A percentile compares a stretch with the other conserved stretches of the same genome.
phyloP scores from a whole-genome alignment of 2,888 invertebrate genomes.

The Microdon myrmicae region DNA sequence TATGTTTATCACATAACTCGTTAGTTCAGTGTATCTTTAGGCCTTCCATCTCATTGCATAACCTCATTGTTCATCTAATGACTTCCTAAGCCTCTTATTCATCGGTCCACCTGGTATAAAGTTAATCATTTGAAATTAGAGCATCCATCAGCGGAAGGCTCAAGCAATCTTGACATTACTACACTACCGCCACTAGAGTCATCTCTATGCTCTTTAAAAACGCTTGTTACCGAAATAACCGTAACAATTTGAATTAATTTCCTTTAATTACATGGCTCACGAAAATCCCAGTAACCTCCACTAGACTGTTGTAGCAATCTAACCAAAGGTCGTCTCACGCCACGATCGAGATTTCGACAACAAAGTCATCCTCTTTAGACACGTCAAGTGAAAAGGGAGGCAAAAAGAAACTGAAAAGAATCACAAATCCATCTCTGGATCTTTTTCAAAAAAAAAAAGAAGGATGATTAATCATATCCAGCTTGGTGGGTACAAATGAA shows the following conservation, averaged over 20 bases:
- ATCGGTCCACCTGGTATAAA: constrained; percentile 6
- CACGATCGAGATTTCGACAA: constrained; percentile 21
- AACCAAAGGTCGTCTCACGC: constrained; percentile 31
- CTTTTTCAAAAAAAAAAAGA: constrained; percentile 28
- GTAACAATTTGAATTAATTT: constrained; percentile 43
- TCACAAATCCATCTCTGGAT: constrained; percentile 27
- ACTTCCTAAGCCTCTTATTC: too few relatives aligned
- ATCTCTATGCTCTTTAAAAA: constrained; percentile 19
- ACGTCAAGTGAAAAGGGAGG: too few relatives aligned
- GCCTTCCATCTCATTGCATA: too few relatives aligned
- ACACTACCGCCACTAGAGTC: background rate
- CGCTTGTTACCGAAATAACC: constrained; percentile 20
- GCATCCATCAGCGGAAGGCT: background rate
- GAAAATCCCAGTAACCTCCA: constrained; percentile 40
- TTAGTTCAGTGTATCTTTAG: too few relatives aligned
- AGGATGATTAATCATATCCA: constrained; percentile 44
- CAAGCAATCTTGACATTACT: background rate
- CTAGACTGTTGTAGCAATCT: constrained; percentile 15
- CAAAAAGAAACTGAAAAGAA: constrained; percentile 3
- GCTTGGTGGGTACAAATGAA: constrained; percentile 32
- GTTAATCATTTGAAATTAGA: constrained; percentile 9
- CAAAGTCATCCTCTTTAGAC: too few relatives aligned
- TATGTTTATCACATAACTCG: too few relatives aligned
- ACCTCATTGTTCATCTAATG: too few relatives aligned
- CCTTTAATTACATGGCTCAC: constrained; percentile 41